Percentiles rank a stretch among this genome's conserved stretches.
Evolutionary conservation across 2,888 invertebrate genomes (phyloP).

Genomic region (Saturnia japonica): DNA sequence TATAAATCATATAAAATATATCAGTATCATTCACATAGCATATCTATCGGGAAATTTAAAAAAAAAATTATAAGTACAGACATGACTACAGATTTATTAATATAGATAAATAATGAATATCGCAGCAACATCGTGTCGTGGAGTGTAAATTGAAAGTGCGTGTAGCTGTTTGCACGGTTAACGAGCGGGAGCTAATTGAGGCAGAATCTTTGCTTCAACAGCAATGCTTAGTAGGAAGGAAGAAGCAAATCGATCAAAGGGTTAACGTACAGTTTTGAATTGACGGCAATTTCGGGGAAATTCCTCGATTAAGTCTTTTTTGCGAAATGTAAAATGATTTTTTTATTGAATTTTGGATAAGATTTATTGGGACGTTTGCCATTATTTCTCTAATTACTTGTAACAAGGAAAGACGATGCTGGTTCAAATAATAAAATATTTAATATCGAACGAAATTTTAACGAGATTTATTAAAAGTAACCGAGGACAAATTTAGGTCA

Average conservation of each 20-base stretch:
- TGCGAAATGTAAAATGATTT: background rate
- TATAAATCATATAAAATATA: no score
- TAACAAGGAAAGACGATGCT: background rate
- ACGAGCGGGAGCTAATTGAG: constrained; percentile 12
- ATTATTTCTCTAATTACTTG: background rate
- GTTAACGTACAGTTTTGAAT: background rate
- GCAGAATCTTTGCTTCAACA: constrained; percentile 12
- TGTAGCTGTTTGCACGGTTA: constrained; percentile 12
- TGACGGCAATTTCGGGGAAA: background rate
- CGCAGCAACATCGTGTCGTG: constrained; percentile 8
- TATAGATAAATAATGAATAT: no score
- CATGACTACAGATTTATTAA: no score
- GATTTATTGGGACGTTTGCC: no score
- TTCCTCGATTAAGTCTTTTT: background rate
- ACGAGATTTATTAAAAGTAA: background rate
- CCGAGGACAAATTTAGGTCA: constrained; percentile 31
- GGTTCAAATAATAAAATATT: background rate
- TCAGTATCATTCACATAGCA: no score
- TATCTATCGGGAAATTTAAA: no score
- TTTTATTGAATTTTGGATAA: background rate
- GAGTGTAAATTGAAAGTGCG: constrained; percentile 4
- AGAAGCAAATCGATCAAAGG: constrained; percentile 11
- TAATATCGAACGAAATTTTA: background rate
- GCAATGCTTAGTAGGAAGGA: constrained; percentile 8
- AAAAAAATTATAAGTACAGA: no score